Evolutionary conservation across 2,113 vertebrate genomes (phyloP).

Genomic region (Carlito syrichta): DNA sequence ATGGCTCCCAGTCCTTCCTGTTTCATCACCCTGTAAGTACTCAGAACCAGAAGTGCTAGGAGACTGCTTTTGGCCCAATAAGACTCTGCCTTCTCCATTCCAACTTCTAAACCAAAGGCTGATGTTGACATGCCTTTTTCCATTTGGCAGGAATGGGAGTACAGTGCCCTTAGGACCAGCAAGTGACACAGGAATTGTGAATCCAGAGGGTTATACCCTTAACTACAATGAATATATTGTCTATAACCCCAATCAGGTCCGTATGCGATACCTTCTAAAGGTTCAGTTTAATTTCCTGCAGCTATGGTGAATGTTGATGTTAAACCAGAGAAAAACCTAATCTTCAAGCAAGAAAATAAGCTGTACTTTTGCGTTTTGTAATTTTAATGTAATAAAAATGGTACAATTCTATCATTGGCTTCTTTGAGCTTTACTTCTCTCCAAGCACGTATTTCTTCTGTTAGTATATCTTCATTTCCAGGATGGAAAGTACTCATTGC

Average conservation of each 20-base stretch:
- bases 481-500: constrained; percentile 41
- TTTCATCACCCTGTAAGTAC: constrained; percentile 84
- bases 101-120: not conserved
- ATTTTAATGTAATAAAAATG: constrained; percentile 62
- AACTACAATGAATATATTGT: constrained; percentile 94
- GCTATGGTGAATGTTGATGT: constrained; percentile 84
- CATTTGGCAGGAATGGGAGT: constrained; percentile 81
- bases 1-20: constrained; percentile 84
- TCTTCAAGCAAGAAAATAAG: constrained; percentile 35
- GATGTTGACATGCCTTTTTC: not conserved
- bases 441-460: not conserved
- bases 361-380: constrained; percentile 13
- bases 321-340: not conserved
- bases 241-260: constrained; percentile 87
- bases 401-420: not conserved
- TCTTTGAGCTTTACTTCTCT: constrained; percentile 35
- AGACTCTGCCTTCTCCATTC: not conserved
- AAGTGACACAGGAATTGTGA: constrained; percentile 77
- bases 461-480: constrained; percentile 22
- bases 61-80: not conserved
- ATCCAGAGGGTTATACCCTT: constrained; percentile 84
- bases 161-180: constrained; percentile 88
- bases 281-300: constrained; percentile 88
- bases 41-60: not conserved
- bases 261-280: constrained; percentile 90